phyloP scores from a whole-genome alignment of 2,113 vertebrate species.

The Oplegnathus fasciatus region DNA sequence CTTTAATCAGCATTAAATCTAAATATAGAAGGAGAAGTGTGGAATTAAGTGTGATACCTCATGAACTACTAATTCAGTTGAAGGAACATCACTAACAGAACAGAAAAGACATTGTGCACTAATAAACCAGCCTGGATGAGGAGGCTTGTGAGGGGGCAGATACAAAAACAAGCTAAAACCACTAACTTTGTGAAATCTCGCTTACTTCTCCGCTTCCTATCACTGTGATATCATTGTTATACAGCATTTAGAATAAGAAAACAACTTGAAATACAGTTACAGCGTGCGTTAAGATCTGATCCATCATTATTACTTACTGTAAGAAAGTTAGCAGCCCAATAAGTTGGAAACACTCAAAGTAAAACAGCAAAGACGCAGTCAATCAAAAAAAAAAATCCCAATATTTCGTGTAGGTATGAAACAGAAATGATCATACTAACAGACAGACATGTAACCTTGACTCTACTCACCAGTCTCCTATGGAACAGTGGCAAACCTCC shows the following conservation, averaged over 20 bases:
- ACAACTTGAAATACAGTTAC: background rate
- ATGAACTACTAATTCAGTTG: background rate
- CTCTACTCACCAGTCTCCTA: slow-evolving; percentile 81
- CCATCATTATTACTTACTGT: background rate
- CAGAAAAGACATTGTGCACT: background rate
- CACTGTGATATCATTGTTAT: background rate
- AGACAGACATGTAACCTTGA: slow-evolving; percentile 3
- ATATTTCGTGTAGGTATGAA: background rate
- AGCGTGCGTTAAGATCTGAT: background rate
- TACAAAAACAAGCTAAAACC: background rate
- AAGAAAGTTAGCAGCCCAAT: background rate
- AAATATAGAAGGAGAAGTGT: background rate
- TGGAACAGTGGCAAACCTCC: slow-evolving; percentile 76
- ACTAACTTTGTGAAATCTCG: background rate
- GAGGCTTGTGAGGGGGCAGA: background rate
- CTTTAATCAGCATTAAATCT: background rate
- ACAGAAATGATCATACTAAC: background rate
- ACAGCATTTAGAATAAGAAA: background rate
- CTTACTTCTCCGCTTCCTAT: background rate
- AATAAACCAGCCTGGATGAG: background rate
- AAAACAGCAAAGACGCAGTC: background rate
- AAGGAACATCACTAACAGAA: background rate
- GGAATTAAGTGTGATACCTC: background rate
- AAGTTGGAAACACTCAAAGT: background rate
- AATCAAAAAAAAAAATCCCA: too few relatives aligned